Evolutionary conservation across 1,140 invertebrate genomes (phyloP), one percentile per base, ranked within the genome.

Genomic region (Drosophila chauvacae): DNA sequence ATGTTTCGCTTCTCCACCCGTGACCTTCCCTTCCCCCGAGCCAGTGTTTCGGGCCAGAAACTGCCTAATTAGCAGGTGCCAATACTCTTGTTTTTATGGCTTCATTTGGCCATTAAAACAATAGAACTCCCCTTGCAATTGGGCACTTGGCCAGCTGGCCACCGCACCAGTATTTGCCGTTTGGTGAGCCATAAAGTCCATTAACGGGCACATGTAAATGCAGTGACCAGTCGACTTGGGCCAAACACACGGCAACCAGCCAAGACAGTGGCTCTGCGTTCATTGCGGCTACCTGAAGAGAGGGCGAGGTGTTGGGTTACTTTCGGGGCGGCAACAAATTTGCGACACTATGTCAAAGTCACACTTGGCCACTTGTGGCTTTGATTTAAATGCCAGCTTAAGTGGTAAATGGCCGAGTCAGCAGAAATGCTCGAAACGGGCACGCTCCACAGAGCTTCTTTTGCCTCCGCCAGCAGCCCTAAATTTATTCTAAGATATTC

Each of bases 201-300:
- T 87, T 87, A 87, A 80, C 84, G 80, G 68, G 33, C 80, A 74
- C 26, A 76, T 84, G 83, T 80, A 90, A 87, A 90, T 87, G 85
- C 81, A 80, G 59, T 66, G 55, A 63, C 65, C 71, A 65, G 11
- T 35, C 56, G 16, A 44, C 28, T 77, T 42, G 41, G 63, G 64
- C 53, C 55, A 65, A 79, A 61, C 62, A 59, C 13, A 41, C 41
- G 28, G 55, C 63, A 26, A 14, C 23, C 20, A 59, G 47, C 20
- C 20, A 20, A 68, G 45, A 85, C 81, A 85, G 85, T 71, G 55
- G 65, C 41, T 14, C 13, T 7, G 58, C 48, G 64, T 69, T 77
- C 61, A 83, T 62, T 48, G 57, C 33, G 63, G 44, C 62, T 63
- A 68, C 75, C 51, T 71, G 61, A 41, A 23, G 50, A 35, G 42